Conservation (phyloP, 2,797 vertebrate species). For the Danio jaintianensis region DNA sequence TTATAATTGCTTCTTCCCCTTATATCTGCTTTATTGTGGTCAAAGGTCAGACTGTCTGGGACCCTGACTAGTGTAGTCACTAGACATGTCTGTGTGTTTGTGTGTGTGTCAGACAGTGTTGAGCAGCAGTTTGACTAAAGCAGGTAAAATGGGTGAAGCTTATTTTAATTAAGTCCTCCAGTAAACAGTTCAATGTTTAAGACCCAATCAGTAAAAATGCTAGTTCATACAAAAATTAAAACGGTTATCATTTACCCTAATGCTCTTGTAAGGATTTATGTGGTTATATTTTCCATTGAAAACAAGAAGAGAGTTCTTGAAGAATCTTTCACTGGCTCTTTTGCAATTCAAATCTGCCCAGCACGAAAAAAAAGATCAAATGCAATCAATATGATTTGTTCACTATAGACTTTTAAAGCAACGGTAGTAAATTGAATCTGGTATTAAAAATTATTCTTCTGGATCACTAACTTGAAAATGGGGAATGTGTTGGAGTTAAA, state of each 20-base stretch:
- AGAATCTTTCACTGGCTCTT: neutral
- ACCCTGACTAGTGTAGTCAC: conserved; percentile 33
- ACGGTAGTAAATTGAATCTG: neutral
- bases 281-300: neutral
- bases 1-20: conserved; percentile 21
- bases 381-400: neutral
- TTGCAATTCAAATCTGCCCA: neutral
- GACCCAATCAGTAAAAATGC: neutral
- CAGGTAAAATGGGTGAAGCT: conserved; percentile 52
- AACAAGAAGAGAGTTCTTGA: neutral
- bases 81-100: conserved; percentile 14
- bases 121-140: conserved; percentile 39
- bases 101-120: conserved; percentile 27
- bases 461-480: no score
- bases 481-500: neutral
- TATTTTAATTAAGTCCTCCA: neutral
- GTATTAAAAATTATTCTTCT: neutral
- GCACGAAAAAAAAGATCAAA: no score
- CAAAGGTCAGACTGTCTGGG: conserved; percentile 32
- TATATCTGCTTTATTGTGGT: neutral
- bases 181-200: neutral
- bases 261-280: neutral
- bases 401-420: neutral
- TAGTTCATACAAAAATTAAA: neutral
- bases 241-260: neutral